A percentile compares a stretch with the other conserved stretches of the same genome.
Conservation (phyloP, 1,140 invertebrate genomes). For the Ceratina japonica region DNA sequence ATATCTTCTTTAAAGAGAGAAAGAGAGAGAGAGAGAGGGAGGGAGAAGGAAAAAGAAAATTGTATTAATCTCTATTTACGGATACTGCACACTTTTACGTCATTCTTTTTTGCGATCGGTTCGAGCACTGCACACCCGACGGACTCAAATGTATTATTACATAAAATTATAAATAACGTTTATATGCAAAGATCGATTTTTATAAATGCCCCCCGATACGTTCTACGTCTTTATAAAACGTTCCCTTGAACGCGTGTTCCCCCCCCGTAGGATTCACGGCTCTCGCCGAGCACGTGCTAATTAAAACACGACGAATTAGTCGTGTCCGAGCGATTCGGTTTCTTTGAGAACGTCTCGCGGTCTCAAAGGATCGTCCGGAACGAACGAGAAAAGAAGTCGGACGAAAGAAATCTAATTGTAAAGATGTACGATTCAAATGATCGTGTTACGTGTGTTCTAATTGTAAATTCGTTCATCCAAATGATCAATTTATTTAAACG, state of each 20-base stretch:
- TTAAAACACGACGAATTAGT: slow-evolving; percentile 5
- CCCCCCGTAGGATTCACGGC: neutral
- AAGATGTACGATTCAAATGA: neutral
- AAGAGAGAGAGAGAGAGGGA: too few species aligned
- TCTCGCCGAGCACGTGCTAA: neutral
- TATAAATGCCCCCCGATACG: slow-evolving; percentile 27
- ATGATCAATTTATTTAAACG: slow-evolving; percentile 30
- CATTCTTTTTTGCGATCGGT: slow-evolving; percentile 43
- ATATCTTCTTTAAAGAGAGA: slow-evolving; percentile 56
- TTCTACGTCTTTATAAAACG: slow-evolving; percentile 15
- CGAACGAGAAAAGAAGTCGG: neutral
- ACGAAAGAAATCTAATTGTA: slow-evolving; percentile 20
- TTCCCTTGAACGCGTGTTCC: slow-evolving; percentile 13
- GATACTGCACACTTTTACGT: slow-evolving; percentile 44
- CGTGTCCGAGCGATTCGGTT: slow-evolving; percentile 14
- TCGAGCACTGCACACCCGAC: slow-evolving; percentile 26
- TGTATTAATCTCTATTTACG: slow-evolving; percentile 53
- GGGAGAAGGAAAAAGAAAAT: slow-evolving; percentile 19
- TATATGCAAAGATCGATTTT: slow-evolving; percentile 32
- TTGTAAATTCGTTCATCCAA: slow-evolving; percentile 25
- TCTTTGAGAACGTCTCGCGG: neutral
- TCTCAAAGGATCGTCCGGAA: too few species aligned
- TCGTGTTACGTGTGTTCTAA: neutral
- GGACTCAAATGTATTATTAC: slow-evolving; percentile 47
- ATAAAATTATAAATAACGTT: slow-evolving; percentile 41